Base-by-base conservation (phyloP, 1,140 invertebrate species). In the Chelonus insularis region DNA sequence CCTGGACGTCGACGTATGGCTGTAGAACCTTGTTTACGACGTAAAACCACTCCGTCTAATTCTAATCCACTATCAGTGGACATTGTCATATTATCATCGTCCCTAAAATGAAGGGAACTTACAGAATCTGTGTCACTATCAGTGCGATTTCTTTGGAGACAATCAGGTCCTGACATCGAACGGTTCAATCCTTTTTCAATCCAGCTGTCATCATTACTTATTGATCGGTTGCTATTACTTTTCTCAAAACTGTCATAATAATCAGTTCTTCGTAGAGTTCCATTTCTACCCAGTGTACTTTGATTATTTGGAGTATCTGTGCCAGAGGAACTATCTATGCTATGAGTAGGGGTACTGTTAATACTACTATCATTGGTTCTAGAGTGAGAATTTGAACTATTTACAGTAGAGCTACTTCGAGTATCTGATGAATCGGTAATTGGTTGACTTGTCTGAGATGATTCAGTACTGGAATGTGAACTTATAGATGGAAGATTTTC, bases 1-100 rank as follows among this genome's bases (percentile, higher is more conserved):
- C 90, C 88, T 32, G 88, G 86, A 69, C 90, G 77, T 66, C 91
- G 79, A 75, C 86, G 84, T 66, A 93, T 86, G 25, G 90, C 86
- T 34, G 89, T 85, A 18, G 89, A 86, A 54, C 89, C 87, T 60
- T 77, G 78, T 54, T 81, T 80, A 16, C 78, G 70, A 58, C 79
- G 71, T 20, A 80, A 65, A 60, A 79, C 79, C 14, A 78, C 74
- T 1, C 79, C 77, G 50, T 80, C 79, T 55, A 80, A 29, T 67
- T 82, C 80, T 57, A 83, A 72, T 52, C 78, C 77, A 57, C 81
- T 82, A 16, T 82, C 79, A 12, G 79, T 81, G 0, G 80, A 81
- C 70, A 82, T 79, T 1, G 80, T 80, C 73, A 82, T 82, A 52
- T 81, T 79, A 50, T 82, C 77, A 50, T 83, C 79, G 16, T 80